Percentiles rank a stretch among this genome's conserved stretches.
phyloP scores from a whole-genome alignment of 2,113 vertebrate genomes.

The Pteropus alecto region DNA sequence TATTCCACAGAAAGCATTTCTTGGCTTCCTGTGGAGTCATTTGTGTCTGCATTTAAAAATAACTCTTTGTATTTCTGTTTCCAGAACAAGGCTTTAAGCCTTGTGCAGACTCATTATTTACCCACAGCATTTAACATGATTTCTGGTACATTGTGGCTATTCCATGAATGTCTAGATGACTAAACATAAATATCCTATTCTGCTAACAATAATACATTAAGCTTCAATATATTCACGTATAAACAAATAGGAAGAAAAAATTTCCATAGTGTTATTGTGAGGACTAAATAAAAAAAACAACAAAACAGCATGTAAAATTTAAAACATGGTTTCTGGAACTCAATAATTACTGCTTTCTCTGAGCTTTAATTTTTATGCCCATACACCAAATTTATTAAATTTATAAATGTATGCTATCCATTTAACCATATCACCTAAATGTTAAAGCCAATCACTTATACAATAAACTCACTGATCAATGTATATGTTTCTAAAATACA shows the following conservation, averaged over 20 bases:
- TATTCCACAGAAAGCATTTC: not conserved
- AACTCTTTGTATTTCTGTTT: slow-evolving; percentile 43
- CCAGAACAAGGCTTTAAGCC: not conserved
- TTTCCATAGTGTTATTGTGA: not conserved
- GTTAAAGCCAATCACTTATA: not conserved
- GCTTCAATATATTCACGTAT: not conserved
- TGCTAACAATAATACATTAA: slow-evolving; percentile 29
- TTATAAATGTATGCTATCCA: not conserved
- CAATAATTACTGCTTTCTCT: not conserved
- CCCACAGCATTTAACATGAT: slow-evolving; percentile 26
- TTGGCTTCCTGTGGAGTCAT: not conserved
- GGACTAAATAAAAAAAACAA: not conserved
- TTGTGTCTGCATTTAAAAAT: slow-evolving; percentile 32
- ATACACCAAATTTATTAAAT: not conserved
- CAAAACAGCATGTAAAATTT: not conserved
- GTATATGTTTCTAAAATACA: not conserved
- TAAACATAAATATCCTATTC: not conserved
- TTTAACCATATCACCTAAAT: not conserved
- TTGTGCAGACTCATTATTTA: slow-evolving; percentile 31
- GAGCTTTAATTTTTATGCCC: not conserved
- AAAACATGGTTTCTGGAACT: not conserved
- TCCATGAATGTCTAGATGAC: not conserved
- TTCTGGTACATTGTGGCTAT: not conserved
- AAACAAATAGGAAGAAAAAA: not conserved
- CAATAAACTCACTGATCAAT: not conserved